phyloP scores from a whole-genome alignment of 2,888 invertebrate genomes.

The Acanthoscelides obtectus region DNA sequence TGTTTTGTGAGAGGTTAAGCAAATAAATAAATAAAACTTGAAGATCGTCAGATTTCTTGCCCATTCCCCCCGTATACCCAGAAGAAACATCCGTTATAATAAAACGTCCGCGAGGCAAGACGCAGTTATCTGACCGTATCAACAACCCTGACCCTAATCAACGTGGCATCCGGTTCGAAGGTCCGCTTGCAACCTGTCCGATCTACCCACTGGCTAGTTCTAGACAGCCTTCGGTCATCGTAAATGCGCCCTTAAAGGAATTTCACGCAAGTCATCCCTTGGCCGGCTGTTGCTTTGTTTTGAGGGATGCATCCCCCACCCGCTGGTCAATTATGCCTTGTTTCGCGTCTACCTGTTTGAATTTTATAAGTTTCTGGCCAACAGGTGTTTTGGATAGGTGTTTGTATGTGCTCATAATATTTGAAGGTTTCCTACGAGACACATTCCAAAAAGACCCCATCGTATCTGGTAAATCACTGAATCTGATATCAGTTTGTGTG shows the following conservation, averaged over 20 bases:
- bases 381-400: too few relatives aligned
- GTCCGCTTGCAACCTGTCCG: slow-evolving; percentile 40
- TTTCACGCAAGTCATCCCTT: not conserved
- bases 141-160: not conserved
- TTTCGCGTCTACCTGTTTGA: not conserved
- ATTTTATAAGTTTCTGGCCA: too few relatives aligned
- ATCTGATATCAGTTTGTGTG: too few relatives aligned
- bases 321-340: not conserved
- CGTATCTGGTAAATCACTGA: too few relatives aligned
- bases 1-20: too few relatives aligned
- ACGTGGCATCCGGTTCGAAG: not conserved
- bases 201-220: slow-evolving; percentile 11
- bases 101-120: not conserved
- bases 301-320: not conserved
- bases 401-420: too few relatives aligned
- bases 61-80: not conserved
- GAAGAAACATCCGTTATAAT: not conserved
- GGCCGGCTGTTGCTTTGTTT: not conserved
- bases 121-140: not conserved
- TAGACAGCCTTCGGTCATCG: slow-evolving; percentile 31
- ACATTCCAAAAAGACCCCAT: too few relatives aligned
- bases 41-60: too few relatives aligned
- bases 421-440: too few relatives aligned
- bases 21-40: too few relatives aligned
- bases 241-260: slow-evolving; percentile 19